Base-by-base conservation (phyloP, 2,797 vertebrate genomes). In the Fratercula arctica region DNA sequence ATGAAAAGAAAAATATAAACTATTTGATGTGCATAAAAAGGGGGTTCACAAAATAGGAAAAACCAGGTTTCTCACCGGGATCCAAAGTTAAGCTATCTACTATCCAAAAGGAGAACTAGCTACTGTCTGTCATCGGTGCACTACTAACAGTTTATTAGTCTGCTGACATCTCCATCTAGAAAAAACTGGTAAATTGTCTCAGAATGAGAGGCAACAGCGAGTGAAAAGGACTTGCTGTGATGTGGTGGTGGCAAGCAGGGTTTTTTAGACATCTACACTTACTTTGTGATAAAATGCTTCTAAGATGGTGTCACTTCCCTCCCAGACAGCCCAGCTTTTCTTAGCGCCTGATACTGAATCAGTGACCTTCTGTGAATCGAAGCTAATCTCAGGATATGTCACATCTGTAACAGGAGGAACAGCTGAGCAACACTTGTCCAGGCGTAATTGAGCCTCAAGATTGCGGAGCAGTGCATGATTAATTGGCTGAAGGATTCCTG, bases 201-300 rank as follows among this genome's bases (percentile, higher is more conserved):
- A 86, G 84, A 83, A 72, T 90, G 86, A 95, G 92, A 85, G 76
- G 91, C 89, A 96, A 78, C 93, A 80, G 88, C 50, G 48, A 97
- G 84, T 80, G 96, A 95, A 95, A 95, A 96, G 91, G 66, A 59
- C 76, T 76, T 97, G 94, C 95, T 84, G 67, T 97, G 96, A 97
- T 94, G 94, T 93, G 96, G 96, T 97, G 97, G 96, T 97, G 95
- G 97, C 97, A 87, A 94, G 97, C 95, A 97, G 87, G 85, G 94
- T 68, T 97, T 97, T 98, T 97, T 89, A 96, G 97, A 97, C 86
- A 94, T 97, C 94, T 88, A 93, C 96, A 95, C 91, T 96, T 91
- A 84, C 95, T 93, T 84, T 57, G 91, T 72, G 97, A 98, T 97
- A 97, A 98, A 98, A 97, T 98, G 85, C 63, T 97, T 98, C 96